Evolutionary conservation across 2,888 invertebrate species (phyloP).

Genomic region (Stenurella melanura): DNA sequence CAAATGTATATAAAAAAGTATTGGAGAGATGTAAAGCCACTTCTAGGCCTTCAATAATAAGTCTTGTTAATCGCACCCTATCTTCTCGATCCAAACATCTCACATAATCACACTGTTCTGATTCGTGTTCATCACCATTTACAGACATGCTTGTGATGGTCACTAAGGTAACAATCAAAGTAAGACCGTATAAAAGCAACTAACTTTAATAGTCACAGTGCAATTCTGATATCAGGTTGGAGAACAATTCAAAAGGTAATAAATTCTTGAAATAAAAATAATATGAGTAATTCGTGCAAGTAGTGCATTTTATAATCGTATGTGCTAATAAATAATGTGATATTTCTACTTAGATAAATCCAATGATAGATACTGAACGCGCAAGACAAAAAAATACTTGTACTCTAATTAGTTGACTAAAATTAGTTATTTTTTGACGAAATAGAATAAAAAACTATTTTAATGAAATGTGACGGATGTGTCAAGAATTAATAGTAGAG

Average conservation of each 20-base stretch:
- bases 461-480: too few relatives aligned
- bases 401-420: background rate
- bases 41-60: slow-evolving; percentile 49
- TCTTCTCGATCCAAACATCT: slow-evolving; percentile 62
- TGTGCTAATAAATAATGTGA: slow-evolving; percentile 14
- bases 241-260: slow-evolving; percentile 35
- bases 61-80: slow-evolving; percentile 42
- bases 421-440: background rate
- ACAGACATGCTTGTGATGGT: background rate
- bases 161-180: background rate
- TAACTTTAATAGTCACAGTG: slow-evolving; percentile 18
- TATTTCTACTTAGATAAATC: slow-evolving; percentile 17
- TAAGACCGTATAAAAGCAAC: slow-evolving; percentile 1
- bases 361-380: background rate
- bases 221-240: slow-evolving; percentile 15
- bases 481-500: too few relatives aligned
- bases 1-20: slow-evolving; percentile 59
- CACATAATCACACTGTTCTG: background rate
- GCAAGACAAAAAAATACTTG: background rate
- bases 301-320: slow-evolving; percentile 23
- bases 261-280: slow-evolving; percentile 38
- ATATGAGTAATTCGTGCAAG: slow-evolving; percentile 33
- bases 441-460: too few relatives aligned
- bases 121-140: background rate
- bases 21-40: slow-evolving; percentile 46